Base-by-base conservation (phyloP, 1,140 invertebrate species). In the Atta cephalotes region DNA sequence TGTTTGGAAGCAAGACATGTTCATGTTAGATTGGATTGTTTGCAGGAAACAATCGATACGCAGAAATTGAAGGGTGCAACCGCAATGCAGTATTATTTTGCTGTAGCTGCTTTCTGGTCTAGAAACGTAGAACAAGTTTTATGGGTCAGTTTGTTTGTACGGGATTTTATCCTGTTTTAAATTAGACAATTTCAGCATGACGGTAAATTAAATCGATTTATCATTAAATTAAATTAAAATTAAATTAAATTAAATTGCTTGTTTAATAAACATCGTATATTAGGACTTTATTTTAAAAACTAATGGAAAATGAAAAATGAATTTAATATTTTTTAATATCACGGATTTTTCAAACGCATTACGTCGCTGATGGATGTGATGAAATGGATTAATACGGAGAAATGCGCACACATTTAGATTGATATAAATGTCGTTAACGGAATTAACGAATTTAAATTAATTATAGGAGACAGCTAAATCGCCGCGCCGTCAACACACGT, bases 381-480 rank as follows among this genome's bases (percentile, higher is more conserved):
- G 71, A 82, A 74, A 74, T 82, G 3, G 14, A 82, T 74, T 82
- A 74, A 74, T 62, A 10, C 2, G 51, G 16, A 7, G 18, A 56
- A 45, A 35, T 21, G 39, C 25, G 65, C 31, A 16, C 25, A 21
- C 66, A 58, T 71, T 71, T 71, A 81, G n/a, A 62, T 84, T 74
- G 39, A 45, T 58, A 81, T 60, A 51, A 84, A 62, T 58, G 39
- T 62, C 49, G 56, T 76, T 74, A 74, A 81, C 31, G 21, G 45
- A 63, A 84, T 84, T 56, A 62, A 58, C 35, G 80, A 84, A 76
- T 76, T 74, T 60, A 84, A 72, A 82, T 82, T 82, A 84, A 84
- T 84, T 84, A 84, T 60, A 51, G 25, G 31, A 74, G 56, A 62
- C 56, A 25, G 70, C 25, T 76, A 63, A 84, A 84, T 74, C 28